Percentiles rank a stretch among this genome's conserved stretches.
phyloP scores from a whole-genome alignment of 2,888 invertebrate genomes.

The Xestoiulus laeticollis region DNA sequence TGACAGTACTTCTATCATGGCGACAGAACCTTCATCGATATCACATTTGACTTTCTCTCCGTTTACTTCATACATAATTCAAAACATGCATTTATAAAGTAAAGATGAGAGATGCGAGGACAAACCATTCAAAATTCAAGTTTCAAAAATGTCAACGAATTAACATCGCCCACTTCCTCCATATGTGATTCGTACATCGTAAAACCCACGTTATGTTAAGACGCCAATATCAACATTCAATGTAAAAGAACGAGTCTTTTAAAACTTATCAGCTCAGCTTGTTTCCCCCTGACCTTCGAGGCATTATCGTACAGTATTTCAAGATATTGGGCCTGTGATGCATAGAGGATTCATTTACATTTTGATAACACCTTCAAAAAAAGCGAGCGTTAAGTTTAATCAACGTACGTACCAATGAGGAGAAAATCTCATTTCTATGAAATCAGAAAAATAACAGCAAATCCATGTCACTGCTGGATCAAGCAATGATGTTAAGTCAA shows the following conservation, averaged over 20 bases:
- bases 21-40: background rate
- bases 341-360: background rate
- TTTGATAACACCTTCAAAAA: background rate
- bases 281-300: background rate
- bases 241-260: background rate
- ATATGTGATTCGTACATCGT: background rate
- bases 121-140: background rate
- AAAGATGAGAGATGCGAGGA: background rate
- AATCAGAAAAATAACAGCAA: too few species aligned
- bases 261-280: background rate
- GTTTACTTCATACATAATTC: background rate
- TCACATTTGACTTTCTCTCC: background rate
- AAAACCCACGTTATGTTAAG: background rate
- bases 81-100: background rate
- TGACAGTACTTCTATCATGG: background rate
- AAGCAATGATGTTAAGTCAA: too few species aligned
- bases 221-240: background rate
- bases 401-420: too few species aligned
- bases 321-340: background rate
- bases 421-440: too few species aligned
- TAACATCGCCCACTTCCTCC: background rate
- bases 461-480: too few species aligned
- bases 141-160: background rate
- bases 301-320: background rate
- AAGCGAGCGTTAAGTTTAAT: too few species aligned